Evolutionary conservation across 2,113 vertebrate genomes (phyloP).

Genomic region (Pachyramphus minor): DNA sequence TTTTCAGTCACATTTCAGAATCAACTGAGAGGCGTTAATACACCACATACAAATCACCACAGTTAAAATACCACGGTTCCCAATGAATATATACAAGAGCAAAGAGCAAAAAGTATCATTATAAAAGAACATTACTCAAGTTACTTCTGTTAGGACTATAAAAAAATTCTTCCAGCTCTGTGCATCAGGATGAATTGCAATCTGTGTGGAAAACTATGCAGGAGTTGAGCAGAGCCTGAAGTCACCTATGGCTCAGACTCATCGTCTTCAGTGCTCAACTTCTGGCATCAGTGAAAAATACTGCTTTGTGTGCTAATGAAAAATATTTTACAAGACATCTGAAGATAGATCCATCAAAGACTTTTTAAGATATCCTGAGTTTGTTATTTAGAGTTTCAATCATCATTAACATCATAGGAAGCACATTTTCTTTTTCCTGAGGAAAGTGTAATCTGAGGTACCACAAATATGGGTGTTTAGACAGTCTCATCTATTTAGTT

Average conservation of each 20-base stretch:
- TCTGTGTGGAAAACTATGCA: not conserved
- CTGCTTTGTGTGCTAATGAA: not conserved
- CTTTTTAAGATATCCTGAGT: not conserved
- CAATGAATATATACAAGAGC: not conserved
- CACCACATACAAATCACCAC: accelerated
- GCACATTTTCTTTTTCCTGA: not conserved
- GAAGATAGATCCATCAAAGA: not conserved
- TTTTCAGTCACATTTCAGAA: not conserved
- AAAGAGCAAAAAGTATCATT: not conserved
- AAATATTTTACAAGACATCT: not conserved
- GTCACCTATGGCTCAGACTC: not conserved
- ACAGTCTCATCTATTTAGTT: not conserved
- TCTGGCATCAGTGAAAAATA: not conserved
- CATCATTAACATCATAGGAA: not conserved
- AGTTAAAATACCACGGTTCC: not conserved
- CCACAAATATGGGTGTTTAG: not conserved
- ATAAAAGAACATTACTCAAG: not conserved
- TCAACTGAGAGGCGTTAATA: not conserved
- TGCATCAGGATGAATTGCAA: not conserved
- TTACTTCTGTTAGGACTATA: not conserved
- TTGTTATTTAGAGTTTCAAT: not conserved
- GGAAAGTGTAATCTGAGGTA: not conserved
- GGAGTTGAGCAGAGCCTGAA: not conserved
- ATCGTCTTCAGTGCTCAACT: not conserved
- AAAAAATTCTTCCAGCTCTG: not conserved